Base-by-base conservation (phyloP, 2,888 invertebrate species). In the Lamproptera curius region DNA sequence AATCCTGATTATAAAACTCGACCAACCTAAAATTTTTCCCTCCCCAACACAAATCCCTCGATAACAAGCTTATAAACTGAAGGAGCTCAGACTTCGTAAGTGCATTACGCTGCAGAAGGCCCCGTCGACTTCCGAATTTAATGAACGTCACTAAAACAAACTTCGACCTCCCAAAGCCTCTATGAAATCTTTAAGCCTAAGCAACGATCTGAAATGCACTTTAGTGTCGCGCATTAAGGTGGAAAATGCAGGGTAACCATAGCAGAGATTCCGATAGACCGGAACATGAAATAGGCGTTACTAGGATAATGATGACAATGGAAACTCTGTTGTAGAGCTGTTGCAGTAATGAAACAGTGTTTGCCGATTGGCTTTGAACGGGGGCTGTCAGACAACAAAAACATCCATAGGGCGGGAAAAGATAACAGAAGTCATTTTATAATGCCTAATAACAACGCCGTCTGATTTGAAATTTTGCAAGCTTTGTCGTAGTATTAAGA, bases 281-380 rank as follows among this genome's bases (percentile, higher is more conserved):
- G 14, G 23, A 39, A 48, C 48, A 48, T 10, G 48, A 39, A 43
- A 43, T 38, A 48, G 48, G 48, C 48, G 48, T 42, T 43, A 26
- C 43, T 48, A 8, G 48, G 23, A 43, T 48, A 48, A 48, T 39
- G 43, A 43, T 39, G 42, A 48, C 48, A 48, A 48, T 39, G 34
- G 39, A 39, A 48, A 48, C 26, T 33, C 39, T 48, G 48, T 48
- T 39, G 48, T 16, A 15, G 46, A 39, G 40, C 34, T 34, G 42
- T 48, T 48, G 31, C 17, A 17, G 26, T 48, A 48, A 48, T 43
- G 48, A 43, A 48, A 23, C 14, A 16, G 17, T 43, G 28, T 38
- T 26, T 11, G 37, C 35, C 2, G 38, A 23, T 13, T 48, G 23
- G 42, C 31, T 37, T 16, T 9, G n/a, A 35, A 11, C 28, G 14